Percentiles rank a stretch among this genome's conserved stretches.
Conservation (phyloP, 2,888 invertebrate genomes). For the Netelia melanura region DNA sequence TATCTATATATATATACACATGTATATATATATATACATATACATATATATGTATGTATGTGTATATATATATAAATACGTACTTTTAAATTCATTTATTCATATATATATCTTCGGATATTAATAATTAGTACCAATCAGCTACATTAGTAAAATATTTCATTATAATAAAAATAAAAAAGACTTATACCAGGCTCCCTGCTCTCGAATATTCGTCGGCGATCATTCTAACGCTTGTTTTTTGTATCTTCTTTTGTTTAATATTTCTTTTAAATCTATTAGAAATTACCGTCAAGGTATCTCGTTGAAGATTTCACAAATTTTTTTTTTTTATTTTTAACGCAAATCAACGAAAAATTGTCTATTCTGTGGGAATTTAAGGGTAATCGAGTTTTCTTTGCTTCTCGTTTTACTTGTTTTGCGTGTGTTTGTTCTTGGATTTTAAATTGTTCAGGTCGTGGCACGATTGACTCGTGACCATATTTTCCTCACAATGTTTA, state of each 20-base stretch:
- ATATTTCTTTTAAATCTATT: slow-evolving; percentile 26
- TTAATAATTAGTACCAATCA: slow-evolving; percentile 63
- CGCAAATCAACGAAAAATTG: slow-evolving; percentile 29
- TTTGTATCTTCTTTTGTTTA: background rate
- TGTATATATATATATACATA: slow-evolving; percentile 42
- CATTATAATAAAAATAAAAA: slow-evolving; percentile 69
- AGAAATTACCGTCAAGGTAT: slow-evolving; percentile 35
- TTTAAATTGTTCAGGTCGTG: background rate
- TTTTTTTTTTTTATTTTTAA: slow-evolving; percentile 8
- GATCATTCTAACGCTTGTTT: slow-evolving; percentile 42
- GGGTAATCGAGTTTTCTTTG: background rate
- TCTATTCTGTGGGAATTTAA: background rate
- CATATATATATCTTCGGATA: slow-evolving; percentile 56
- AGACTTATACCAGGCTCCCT: slow-evolving; percentile 58
- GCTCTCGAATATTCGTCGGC: slow-evolving; percentile 55
- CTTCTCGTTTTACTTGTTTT: background rate
- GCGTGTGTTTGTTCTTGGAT: background rate
- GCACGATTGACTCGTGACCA: slow-evolving; percentile 1
- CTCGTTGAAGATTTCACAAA: slow-evolving; percentile 27
- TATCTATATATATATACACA: slow-evolving; percentile 34
- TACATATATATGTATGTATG: slow-evolving; percentile 45
- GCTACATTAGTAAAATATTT: slow-evolving; percentile 69
- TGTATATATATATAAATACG: slow-evolving; percentile 43
- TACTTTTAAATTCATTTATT: slow-evolving; percentile 35
- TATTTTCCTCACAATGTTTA: slow-evolving; percentile 8